Percentiles rank a stretch among this genome's conserved stretches.
Conservation (phyloP, 1,140 invertebrate species). For the Bombus consobrinus region DNA sequence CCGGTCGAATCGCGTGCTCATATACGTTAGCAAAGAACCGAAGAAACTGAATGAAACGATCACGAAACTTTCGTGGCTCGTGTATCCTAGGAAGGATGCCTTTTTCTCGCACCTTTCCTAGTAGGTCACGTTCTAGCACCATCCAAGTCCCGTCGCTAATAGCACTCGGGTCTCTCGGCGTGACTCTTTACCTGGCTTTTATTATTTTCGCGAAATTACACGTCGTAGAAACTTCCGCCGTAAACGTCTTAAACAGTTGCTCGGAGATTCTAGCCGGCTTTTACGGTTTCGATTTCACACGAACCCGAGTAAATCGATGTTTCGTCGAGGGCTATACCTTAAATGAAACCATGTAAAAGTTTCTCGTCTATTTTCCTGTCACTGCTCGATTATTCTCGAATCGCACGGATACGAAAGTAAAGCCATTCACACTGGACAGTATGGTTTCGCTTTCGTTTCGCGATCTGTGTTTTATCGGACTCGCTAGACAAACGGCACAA, state of each 20-base stretch:
- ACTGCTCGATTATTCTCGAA: neutral
- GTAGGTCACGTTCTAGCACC: conserved; percentile 35
- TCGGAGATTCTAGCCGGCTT: neutral
- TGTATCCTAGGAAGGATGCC: conserved; percentile 31
- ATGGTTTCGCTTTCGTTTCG: conserved; percentile 21
- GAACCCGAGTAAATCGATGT: neutral
- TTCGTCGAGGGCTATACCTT: neutral
- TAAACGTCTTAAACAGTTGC: neutral
- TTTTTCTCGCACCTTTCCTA: neutral
- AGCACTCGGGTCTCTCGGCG: neutral
- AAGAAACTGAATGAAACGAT: conserved; percentile 46
- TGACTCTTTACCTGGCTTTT: neutral
- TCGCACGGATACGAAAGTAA: neutral
- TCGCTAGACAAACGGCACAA: neutral
- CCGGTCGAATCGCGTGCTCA: conserved; percentile 46
- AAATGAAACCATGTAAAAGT: neutral
- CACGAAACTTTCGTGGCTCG: conserved; percentile 45
- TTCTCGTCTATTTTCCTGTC: too few relatives aligned
- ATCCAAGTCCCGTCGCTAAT: conserved; percentile 44
- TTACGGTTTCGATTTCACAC: conserved; percentile 28
- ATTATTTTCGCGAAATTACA: conserved; percentile 28
- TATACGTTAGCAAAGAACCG: conserved; percentile 41
- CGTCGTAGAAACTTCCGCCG: neutral
- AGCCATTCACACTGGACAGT: neutral
- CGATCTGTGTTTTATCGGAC: neutral